phyloP scores from a whole-genome alignment of 2,797 vertebrate species.

The Spheniscus humboldti region DNA sequence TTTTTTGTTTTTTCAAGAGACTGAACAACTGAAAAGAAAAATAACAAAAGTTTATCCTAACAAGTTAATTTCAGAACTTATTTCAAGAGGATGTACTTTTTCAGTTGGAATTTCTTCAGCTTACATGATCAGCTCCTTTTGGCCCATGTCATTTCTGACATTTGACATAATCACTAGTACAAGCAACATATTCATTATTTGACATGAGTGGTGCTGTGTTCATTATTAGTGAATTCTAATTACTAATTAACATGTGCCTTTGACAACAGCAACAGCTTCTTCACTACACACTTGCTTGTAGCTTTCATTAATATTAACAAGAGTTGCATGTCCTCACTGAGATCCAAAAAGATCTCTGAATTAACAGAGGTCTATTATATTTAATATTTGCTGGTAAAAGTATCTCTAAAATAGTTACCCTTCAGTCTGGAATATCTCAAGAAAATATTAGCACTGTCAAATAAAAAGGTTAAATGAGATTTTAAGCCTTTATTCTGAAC shows the following conservation, averaged over 20 bases:
- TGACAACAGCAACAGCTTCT: background rate
- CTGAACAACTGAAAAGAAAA: background rate
- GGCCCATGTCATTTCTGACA: background rate
- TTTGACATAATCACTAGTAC: background rate
- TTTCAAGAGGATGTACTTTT: background rate
- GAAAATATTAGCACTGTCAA: background rate
- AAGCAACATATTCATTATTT: background rate
- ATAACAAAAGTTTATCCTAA: background rate
- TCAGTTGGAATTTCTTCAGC: background rate
- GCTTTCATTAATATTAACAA: background rate
- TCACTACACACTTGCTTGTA: background rate
- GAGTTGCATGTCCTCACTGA: background rate
- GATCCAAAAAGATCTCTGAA: background rate
- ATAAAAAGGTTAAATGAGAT: constrained; percentile 5
- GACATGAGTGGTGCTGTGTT: background rate
- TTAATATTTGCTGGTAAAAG: background rate
- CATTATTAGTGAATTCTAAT: background rate
- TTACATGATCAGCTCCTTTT: background rate
- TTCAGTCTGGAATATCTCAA: background rate
- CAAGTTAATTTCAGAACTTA: background rate
- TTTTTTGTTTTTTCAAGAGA: background rate
- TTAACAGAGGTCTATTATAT: background rate
- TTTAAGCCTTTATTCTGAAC: background rate
- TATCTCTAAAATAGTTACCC: background rate
- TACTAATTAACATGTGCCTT: background rate